These are phyloP conservation scores for Peromyscus leucopus DNA, from an alignment of 2,113 vertebrate genomes.

Conservation along the genomic window DNA sequence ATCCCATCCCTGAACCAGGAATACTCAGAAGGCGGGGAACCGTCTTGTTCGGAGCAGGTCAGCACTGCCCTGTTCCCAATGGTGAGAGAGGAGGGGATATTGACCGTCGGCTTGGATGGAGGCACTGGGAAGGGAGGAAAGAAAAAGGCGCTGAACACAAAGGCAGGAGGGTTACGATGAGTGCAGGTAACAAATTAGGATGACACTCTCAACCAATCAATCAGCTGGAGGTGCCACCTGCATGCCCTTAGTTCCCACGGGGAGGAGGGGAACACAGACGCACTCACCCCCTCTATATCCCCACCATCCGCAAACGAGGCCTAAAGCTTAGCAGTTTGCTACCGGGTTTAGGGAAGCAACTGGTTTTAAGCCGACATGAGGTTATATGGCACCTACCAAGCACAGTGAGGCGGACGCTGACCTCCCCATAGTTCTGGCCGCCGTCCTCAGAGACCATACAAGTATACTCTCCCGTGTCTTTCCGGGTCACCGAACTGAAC, in stretches of 20 bases:
- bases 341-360: background rate
- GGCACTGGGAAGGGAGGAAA: constrained; percentile 78
- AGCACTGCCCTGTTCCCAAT: constrained; percentile 90
- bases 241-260: background rate
- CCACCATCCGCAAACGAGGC: background rate
- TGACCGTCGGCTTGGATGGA: constrained; percentile 88
- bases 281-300: background rate
- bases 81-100: constrained; percentile 90
- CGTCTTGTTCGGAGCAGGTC: constrained; percentile 91
- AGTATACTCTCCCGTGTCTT: constrained; percentile 82
- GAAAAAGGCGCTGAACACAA: background rate
- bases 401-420: constrained; percentile 80
- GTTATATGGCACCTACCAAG: constrained; percentile 69
- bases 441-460: constrained; percentile 80
- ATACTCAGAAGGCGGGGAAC: constrained; percentile 91
- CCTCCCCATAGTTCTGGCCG: constrained; percentile 66
- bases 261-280: too few species aligned
- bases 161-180: background rate
- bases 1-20: constrained; percentile 91
- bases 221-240: background rate
- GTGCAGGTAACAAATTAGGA: background rate
- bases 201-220: too few species aligned
- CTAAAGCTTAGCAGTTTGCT: background rate
- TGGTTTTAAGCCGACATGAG: background rate
- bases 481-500: constrained; percentile 78